Conservation (phyloP, 2,888 invertebrate genomes). For the Rhogogaster chlorosoma region DNA sequence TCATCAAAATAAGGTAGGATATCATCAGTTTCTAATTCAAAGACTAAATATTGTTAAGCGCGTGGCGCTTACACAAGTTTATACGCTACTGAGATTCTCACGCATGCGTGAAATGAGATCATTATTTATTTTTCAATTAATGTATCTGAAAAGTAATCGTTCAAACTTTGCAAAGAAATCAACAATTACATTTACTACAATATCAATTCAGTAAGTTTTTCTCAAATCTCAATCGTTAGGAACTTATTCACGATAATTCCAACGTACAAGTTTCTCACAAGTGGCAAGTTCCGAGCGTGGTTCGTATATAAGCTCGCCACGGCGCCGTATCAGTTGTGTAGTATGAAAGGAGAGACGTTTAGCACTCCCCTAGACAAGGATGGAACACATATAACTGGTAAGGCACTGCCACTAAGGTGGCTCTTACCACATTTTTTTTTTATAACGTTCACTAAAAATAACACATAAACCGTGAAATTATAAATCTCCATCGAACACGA, state of each 20-base stretch:
- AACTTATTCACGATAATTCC: conserved; percentile 53
- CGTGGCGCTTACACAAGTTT: background rate
- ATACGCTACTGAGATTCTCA: background rate
- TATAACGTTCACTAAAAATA: background rate
- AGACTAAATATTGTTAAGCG: background rate
- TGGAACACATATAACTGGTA: conserved; percentile 84
- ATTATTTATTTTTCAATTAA: background rate
- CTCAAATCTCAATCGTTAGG: conserved; percentile 31
- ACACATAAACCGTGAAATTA: background rate
- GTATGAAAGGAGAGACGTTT: conserved; percentile 99
- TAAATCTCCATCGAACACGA: background rate
- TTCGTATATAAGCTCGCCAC: conserved; percentile 69
- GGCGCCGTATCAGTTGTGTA: conserved; percentile 82
- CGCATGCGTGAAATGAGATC: background rate
- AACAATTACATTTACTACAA: background rate
- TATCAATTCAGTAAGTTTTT: conserved; percentile 27
- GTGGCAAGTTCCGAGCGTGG: conserved; percentile 29
- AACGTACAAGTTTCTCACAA: conserved; percentile 66
- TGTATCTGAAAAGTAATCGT: background rate
- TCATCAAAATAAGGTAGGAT: background rate
- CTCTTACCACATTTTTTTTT: conserved; percentile 71
- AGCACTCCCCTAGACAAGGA: conserved; percentile 98
- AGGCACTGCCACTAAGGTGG: conserved; percentile 70
- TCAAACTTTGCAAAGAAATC: background rate
- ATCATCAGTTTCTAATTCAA: background rate